These are phyloP conservation scores for Podargus strigoides DNA, from an alignment of 2,797 vertebrate genomes.

Conservation along the genomic window DNA sequence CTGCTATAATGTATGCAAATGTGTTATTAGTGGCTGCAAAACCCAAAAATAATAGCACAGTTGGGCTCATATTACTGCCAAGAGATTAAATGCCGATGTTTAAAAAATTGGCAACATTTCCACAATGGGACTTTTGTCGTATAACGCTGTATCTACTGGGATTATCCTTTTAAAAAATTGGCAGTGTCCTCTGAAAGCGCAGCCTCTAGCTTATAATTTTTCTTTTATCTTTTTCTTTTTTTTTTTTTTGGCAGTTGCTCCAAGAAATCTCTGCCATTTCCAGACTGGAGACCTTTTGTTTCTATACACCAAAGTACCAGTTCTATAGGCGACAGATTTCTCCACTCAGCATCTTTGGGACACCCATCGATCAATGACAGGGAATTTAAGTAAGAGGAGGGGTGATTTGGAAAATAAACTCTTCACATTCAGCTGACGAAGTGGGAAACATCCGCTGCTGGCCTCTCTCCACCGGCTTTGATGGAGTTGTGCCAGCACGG, in stretches of 20 bases:
- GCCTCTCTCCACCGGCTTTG: background rate
- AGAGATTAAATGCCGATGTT: slow-evolving; percentile 39
- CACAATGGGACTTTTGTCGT: background rate
- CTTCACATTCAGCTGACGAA: background rate
- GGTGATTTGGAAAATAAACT: slow-evolving; percentile 16
- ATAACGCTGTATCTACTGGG: slow-evolving; percentile 38
- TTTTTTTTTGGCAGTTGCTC: slow-evolving; percentile 25
- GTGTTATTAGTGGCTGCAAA: background rate
- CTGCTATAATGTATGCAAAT: background rate
- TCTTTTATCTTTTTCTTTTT: slow-evolving; percentile 20
- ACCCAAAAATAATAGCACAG: background rate
- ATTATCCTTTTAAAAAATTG: slow-evolving; percentile 58
- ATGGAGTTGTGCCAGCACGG: background rate
- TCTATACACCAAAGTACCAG: slow-evolving; percentile 16
- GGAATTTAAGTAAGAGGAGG: background rate
- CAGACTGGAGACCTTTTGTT: slow-evolving; percentile 40
- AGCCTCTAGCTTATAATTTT: background rate
- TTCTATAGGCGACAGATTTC: slow-evolving; percentile 6
- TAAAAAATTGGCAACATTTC: background rate
- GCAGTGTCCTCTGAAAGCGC: slow-evolving; percentile 6
- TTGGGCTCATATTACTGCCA: background rate
- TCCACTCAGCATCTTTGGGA: slow-evolving; percentile 36
- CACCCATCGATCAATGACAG: slow-evolving; percentile 2
- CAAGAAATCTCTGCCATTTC: slow-evolving; percentile 51
- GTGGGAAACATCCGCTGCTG: slow-evolving; percentile 31